Conservation (phyloP, 2,888 invertebrate species). For the Tetramorium bicarinatum region DNA sequence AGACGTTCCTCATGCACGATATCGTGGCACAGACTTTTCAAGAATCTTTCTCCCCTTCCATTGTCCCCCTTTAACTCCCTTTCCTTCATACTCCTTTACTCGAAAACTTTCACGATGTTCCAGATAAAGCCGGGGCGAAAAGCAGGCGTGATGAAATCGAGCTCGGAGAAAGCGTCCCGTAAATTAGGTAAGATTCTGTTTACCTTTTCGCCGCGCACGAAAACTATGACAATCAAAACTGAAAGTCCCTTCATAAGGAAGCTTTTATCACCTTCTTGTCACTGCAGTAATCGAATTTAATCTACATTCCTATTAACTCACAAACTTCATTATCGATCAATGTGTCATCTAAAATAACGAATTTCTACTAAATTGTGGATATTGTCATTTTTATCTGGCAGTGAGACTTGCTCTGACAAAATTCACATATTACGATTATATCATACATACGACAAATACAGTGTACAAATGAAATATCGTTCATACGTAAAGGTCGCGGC, state of each 20-base stretch:
- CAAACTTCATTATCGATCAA: slow-evolving; percentile 17
- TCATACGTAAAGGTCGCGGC: neutral
- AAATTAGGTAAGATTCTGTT: slow-evolving; percentile 56
- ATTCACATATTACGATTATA: neutral
- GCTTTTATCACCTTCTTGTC: slow-evolving; percentile 23
- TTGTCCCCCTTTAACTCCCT: neutral
- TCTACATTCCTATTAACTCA: slow-evolving; percentile 21
- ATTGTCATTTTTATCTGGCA: neutral
- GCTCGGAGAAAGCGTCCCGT: slow-evolving; percentile 45
- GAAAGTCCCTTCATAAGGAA: slow-evolving; percentile 14
- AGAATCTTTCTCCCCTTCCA: slow-evolving; percentile 14
- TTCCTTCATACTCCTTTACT: slow-evolving; percentile 32
- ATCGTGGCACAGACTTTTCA: slow-evolving; percentile 38
- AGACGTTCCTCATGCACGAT: slow-evolving; percentile 47
- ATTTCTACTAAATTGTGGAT: neutral
- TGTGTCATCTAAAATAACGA: neutral
- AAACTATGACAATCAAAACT: slow-evolving; percentile 49
- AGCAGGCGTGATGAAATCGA: slow-evolving; percentile 48
- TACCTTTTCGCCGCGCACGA: slow-evolving; percentile 44
- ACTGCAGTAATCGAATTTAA: slow-evolving; percentile 32
- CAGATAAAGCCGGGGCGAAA: slow-evolving; percentile 42
- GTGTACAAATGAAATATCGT: slow-evolving; percentile 10
- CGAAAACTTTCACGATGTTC: slow-evolving; percentile 44
- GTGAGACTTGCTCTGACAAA: neutral
- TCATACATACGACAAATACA: slow-evolving; percentile 3